Base-by-base conservation (phyloP, 2,113 vertebrate genomes). In the Dascyllus trimaculatus region DNA sequence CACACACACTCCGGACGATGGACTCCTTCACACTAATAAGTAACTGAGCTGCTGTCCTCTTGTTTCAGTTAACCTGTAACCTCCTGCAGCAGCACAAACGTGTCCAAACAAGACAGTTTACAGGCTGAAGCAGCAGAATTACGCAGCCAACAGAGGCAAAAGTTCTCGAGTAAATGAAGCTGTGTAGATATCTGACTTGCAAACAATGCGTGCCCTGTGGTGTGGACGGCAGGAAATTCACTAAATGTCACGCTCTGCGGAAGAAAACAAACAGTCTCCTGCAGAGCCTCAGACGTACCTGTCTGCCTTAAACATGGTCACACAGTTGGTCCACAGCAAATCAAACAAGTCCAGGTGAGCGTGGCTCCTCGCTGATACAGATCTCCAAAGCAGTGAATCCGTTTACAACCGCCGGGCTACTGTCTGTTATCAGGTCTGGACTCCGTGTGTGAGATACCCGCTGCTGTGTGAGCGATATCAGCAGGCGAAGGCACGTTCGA, bases 251-350 rank as follows among this genome's bases (percentile, higher is more conserved):
- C 48, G 35, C 49, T 58, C 45, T 22, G 0, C 1, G 17, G 17
- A 60, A 48, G 40, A 73, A 56, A 46, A 22, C 6, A 69, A 78
- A 78, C 56, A 48, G 19, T 26, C 7, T 0, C 32, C 5, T 35
- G 4, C 3, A 11, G 45, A 65, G 43, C 38, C 14, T 61, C 21
- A 49, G 61, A 88, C 93, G 14, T 94, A 94, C 94, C 94, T 94
- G 85, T 92, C 85, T 62, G 91, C 88, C 71, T 90, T 51, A 82
- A 82, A 94, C 92, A 94, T 94, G 83, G 65, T 53, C 32, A 73
- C 66, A 52, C 48, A 18, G 59, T 65, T 19, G 45, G 52, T 85
- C 88, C 57, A 18, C 62, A 64, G 35, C 18, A 74, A 86, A 89
- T 82, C 9, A 77, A 86, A 73, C 69, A 61, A 7, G 52, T 92